Conservation (phyloP, 2,113 vertebrate genomes). For the Odocoileus virginianus region DNA sequence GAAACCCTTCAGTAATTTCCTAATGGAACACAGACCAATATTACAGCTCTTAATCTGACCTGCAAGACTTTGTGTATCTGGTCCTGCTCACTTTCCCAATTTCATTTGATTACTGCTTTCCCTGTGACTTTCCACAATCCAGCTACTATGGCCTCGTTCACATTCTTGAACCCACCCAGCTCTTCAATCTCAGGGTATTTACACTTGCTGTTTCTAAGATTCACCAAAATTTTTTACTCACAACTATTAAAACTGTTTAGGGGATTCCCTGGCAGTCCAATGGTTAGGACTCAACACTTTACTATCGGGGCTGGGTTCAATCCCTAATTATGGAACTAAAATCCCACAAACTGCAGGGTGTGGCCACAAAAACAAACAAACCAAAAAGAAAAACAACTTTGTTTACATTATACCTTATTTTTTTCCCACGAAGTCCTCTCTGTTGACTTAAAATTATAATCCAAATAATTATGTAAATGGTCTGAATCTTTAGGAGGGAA, state of each 20-base stretch:
- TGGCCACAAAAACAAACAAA: neutral
- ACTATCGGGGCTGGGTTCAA: neutral
- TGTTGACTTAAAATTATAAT: neutral
- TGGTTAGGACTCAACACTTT: neutral
- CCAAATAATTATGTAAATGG: neutral
- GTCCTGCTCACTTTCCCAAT: neutral
- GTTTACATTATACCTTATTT: slow-evolving; percentile 61
- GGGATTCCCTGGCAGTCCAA: neutral
- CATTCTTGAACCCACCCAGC: neutral
- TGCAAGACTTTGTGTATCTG: neutral
- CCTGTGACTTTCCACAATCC: neutral
- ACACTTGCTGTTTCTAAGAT: neutral
- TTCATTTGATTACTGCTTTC: neutral
- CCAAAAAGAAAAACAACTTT: neutral
- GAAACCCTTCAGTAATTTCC: neutral
- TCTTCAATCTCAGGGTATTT: neutral
- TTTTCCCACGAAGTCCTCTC: slow-evolving; percentile 53
- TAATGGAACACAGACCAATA: neutral
- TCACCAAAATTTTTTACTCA: neutral
- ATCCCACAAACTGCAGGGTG: neutral
- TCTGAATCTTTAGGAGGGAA: neutral
- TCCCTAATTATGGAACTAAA: neutral
- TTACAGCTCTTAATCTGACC: neutral
- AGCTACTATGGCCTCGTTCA: neutral
- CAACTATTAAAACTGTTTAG: neutral